These are phyloP conservation scores for Heliocidaris tuberculata DNA, from an alignment of 35 echinoderm and acorn worm species.

Conservation along the genomic window DNA sequence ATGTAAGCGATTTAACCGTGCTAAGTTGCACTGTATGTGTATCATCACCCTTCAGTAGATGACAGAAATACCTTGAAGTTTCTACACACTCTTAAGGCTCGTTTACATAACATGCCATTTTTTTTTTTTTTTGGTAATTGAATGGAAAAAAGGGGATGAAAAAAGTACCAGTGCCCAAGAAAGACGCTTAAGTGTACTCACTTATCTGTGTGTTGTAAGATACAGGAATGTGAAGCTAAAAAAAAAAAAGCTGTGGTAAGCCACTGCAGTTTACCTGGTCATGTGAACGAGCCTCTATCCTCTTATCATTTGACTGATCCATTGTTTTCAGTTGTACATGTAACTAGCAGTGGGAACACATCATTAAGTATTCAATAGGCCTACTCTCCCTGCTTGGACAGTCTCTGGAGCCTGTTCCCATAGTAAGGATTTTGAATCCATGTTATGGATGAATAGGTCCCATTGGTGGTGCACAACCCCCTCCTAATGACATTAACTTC, in stretches of 20 bases:
- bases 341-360: neutral
- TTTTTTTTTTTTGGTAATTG: neutral
- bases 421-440: neutral
- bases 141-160: neutral
- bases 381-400: neutral
- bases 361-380: neutral
- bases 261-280: neutral
- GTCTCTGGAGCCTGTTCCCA: neutral
- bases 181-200: neutral
- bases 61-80: too few species aligned
- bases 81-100: too few species aligned
- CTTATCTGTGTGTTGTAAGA: neutral
- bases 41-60: too few species aligned
- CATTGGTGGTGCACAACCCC: neutral
- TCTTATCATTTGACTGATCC: neutral
- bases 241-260: neutral
- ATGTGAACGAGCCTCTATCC: neutral
- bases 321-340: neutral
- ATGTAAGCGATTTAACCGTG: neutral
- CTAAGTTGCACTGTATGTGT: neutral
- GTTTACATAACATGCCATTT: neutral
- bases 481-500: neutral
- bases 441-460: neutral
- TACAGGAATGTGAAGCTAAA: too few species aligned
- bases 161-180: neutral